Evolutionary conservation across 2,888 invertebrate genomes (phyloP), one percentile per base, ranked within the genome.

Genomic region (Meghimatium bilineatum): DNA sequence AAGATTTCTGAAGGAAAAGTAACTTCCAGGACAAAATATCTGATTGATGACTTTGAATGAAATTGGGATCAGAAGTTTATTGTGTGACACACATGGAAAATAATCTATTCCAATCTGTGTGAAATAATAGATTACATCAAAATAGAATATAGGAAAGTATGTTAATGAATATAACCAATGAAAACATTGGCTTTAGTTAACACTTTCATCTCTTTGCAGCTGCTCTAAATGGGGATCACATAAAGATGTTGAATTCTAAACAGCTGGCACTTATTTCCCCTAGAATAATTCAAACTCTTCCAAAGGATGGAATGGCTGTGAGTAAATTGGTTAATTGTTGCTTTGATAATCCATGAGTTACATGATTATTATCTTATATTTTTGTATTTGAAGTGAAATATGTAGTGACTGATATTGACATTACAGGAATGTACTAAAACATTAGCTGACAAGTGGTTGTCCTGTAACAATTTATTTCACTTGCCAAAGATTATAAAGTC

Each of bases 191-290:
- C 36, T 74, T n/a, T n/a, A n/a, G n/a, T n/a, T n/a, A n/a, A n/a
- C n/a, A n/a, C 6, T 44, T 44, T 44, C 12, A 8, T 44, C 44
- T 44, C 12, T 44, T 34, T 32, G 14, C 60, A 87, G 87, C 86
- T 81, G 87, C 82, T 26, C 60, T 87, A 60, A 69, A 76, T 12
- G 66, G 79, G 17, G 74, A 83, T 6, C 86, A 85, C 14, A 69
- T 88, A n/a, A 84, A 83, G 76, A 78, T 78, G 76, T 66, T 88
- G 77, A 83, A 76, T 3, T 26, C 80, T 6, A 79, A 84, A 66
- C 88, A 88, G 67, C 82, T 88, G 67, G 80, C 87, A 14, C 76
- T 87, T 29, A 77, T 88, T 60, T 63, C n/a, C 20, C 84, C 88
- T 14, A 67, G 34, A 32, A 84, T 87, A 36, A 87, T 88, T 60